Evolutionary conservation across 2,888 invertebrate species (phyloP), one percentile per base, ranked within the genome.

Genomic region (Parasteatoda lunata): DNA sequence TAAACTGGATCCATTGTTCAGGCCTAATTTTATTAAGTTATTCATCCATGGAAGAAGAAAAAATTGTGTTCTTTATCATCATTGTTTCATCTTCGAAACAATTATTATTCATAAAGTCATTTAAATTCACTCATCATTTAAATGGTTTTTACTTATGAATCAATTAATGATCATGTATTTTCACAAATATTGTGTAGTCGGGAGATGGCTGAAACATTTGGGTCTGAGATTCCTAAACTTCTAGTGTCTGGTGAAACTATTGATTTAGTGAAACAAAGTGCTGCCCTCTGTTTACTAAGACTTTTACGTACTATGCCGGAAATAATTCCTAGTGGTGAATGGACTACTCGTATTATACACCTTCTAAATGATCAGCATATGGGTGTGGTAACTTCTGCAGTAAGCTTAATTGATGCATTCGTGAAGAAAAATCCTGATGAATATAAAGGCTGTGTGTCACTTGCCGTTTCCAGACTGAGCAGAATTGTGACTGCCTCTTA

Each of bases 191-290:
- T n/a, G n/a, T n/a, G 99, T 84, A 98, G 98, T 92, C 96, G 97
- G 91, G 99, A 99, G 92, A 99, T 99, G 99, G 99, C 98, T n/a
- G 99, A 99, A 92, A 98, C 98, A 71, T 98, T 99, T 93, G 97
- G 97, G 80, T 96, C 96, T 90, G 99, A 99, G 92, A 98, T 99
- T 92, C 99, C 99, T 88, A 98, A 98, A 92, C 94, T 99, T 79
- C 95, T 99, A 89, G 98, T 99, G 64, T 99, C 99, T 88, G 99
- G 98, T 52, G 99, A 99, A 92, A 99, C 99, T 15, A 98, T 99
- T 95, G 99, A 99, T 93, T 97, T 98, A 84, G 99, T 99, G 1
- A 99, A 99, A 93, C 99, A 99, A 93, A 98, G 98, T 90, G 99
- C 99, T 89, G 99, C 99, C 77, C 94, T 99, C 70, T 99, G 99